Base-by-base conservation (phyloP, 2,888 invertebrate species). In the Orchestes rusci region DNA sequence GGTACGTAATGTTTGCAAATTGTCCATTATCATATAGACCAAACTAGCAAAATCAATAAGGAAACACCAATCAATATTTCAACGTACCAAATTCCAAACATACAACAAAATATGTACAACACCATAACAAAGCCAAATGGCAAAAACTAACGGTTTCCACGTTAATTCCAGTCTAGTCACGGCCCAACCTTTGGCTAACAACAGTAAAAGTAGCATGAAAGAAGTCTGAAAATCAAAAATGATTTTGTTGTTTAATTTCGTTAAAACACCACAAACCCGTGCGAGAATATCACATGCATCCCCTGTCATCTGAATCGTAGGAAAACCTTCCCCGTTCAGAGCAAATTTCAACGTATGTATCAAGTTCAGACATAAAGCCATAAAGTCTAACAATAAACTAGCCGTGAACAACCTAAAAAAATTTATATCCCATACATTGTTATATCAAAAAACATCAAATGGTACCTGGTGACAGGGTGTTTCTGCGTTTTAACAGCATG, bases 171-270 rank as follows among this genome's bases (percentile, higher is more conserved):
- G 76, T 54, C 90, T 76, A 7, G 93, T 93, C 19, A 96, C 90
- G 3, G 93, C 94, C 94, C 95, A 95, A 35, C 96, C 97, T 74
- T 96, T 95, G 28, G 95, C 95, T 53, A 97, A 72, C 43, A 96
- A 73, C 42, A 97, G 74, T 30, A 97, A 73, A 43, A 96, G 74
- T 54, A 97, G 72, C 89, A 96, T 94, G 65, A 96, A 93, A 4
- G 92, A 77, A 34, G 93, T 90, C 88, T 93, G 74, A 41, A 59
- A 59, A 12, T 12, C 28, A 7, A 7, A 12, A 30, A n/a, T 12
- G 10, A 2, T 13, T 7, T 15, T 36, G 19, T 36, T 8, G 23
- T 2, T 18, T n/a, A 12, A 31, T 27, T 20, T n/a, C n/a, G n/a
- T n/a, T 32, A 32, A 32, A 32, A 12, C 3, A 15, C 2, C 13